A percentile compares a stretch with the other conserved stretches of the same genome.
Conservation (phyloP, 2,888 invertebrate species). For the Nudaria mundana region DNA sequence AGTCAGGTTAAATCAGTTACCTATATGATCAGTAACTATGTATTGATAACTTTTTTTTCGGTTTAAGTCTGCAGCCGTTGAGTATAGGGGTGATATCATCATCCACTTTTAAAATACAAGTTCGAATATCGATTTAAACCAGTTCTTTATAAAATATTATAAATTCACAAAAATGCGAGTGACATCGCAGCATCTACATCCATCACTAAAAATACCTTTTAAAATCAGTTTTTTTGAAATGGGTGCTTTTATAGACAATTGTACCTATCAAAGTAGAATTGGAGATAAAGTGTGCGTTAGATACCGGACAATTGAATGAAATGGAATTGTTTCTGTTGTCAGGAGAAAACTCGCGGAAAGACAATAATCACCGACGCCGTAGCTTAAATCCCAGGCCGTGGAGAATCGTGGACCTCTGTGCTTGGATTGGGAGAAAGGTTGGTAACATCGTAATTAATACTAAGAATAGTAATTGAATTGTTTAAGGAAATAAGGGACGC, state of each 20-base stretch:
- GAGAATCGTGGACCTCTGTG: constrained; percentile 62
- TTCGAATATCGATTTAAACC: constrained; percentile 27
- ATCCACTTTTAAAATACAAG: constrained; percentile 20
- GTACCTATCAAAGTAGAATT: constrained; percentile 57
- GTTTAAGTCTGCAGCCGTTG: constrained; percentile 33
- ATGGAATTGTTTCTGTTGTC: constrained; percentile 67
- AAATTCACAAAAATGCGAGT: not conserved
- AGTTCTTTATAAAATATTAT: not conserved
- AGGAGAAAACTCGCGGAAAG: constrained; percentile 64
- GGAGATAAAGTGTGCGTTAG: constrained; percentile 59
- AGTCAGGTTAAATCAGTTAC: no score
- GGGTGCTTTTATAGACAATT: constrained; percentile 33
- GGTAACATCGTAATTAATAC: constrained; percentile 11
- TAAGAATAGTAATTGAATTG: no score
- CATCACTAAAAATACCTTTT: no score
- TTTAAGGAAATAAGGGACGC: no score
- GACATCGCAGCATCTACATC: no score
- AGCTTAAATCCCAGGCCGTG: constrained; percentile 53
- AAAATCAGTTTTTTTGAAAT: constrained; percentile 17
- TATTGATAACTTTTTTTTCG: constrained; percentile 42
- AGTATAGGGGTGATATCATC: constrained; percentile 54
- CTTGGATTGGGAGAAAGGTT: constrained; percentile 75
- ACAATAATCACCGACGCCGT: constrained; percentile 49
- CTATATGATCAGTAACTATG: no score
- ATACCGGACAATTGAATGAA: constrained; percentile 50